Conservation (phyloP, 2,113 vertebrate genomes). For the Lutjanus erythropterus region DNA sequence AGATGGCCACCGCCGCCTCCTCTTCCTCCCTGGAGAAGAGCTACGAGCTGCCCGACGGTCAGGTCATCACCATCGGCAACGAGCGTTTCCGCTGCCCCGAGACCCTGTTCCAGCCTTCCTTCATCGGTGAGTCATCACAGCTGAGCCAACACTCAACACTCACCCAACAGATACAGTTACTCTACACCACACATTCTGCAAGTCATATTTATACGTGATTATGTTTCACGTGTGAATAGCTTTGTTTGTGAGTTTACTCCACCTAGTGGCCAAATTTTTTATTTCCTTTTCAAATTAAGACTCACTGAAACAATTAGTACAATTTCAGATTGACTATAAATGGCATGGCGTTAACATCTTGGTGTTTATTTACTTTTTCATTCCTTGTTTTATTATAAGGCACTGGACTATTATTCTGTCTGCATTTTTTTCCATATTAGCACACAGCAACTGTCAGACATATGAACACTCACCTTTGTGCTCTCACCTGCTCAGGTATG, state of each 20-base stretch:
- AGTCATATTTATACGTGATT: background rate
- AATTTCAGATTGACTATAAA: too few species aligned
- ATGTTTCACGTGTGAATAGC: background rate
- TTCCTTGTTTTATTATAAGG: background rate
- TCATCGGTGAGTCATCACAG: constrained; percentile 89
- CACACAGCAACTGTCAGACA: background rate
- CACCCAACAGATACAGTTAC: background rate
- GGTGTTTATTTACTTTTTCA: background rate
- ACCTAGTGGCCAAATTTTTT: background rate
- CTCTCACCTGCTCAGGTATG: constrained; percentile 78
- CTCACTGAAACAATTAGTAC: too few species aligned
- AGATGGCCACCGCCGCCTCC: constrained; percentile 98
- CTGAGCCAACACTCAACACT: background rate
- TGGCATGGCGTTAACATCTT: too few species aligned
- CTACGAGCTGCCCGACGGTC: constrained; percentile 97
- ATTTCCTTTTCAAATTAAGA: background rate
- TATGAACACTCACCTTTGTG: background rate
- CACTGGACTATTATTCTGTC: too few species aligned
- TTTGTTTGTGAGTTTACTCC: background rate
- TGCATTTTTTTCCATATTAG: too few species aligned
- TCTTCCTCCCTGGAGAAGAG: constrained; percentile 99
- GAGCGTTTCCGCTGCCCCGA: constrained; percentile 99
- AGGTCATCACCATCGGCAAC: constrained; percentile 99
- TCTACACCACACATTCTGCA: background rate
- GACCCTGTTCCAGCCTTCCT: constrained; percentile 98